These are phyloP conservation scores for Thereuonema tuberculata DNA, from an alignment of 1,140 invertebrate genomes.

Conservation along the genomic window DNA sequence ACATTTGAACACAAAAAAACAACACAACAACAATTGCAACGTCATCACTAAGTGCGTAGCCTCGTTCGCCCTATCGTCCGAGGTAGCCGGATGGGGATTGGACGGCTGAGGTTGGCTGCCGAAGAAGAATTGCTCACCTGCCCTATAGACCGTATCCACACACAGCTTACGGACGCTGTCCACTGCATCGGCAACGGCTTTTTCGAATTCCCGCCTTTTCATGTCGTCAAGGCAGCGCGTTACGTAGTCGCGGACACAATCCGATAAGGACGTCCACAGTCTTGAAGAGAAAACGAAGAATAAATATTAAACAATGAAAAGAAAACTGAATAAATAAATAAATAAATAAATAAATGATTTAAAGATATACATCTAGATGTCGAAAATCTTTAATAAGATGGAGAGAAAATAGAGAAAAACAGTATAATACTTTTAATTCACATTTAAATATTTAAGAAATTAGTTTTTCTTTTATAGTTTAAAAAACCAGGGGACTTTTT, in stretches of 20 bases:
- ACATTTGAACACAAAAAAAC: too few species aligned
- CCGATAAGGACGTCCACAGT: not conserved
- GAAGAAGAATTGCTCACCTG: not conserved
- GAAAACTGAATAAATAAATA: not conserved
- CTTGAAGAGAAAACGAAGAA: not conserved
- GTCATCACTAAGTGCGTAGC: too few species aligned
- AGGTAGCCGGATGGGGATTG: too few species aligned
- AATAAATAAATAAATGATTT: not conserved
- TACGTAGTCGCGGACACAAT: not conserved
- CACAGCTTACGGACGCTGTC: not conserved
- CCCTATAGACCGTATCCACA: not conserved
- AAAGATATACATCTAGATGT: not conserved
- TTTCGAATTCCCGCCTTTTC: not conserved
- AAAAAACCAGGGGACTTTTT: too few species aligned
- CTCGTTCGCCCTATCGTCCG: too few species aligned
- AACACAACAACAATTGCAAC: too few species aligned
- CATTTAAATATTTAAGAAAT: not conserved
- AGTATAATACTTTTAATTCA: not conserved
- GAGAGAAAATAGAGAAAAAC: not conserved
- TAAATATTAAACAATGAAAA: not conserved
- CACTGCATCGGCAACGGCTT: not conserved
- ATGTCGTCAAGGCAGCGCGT: not conserved
- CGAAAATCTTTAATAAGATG: not conserved
- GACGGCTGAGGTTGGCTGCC: too few species aligned
- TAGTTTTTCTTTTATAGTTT: too few species aligned